Evolutionary conservation across 2,113 vertebrate species (phyloP).

Genomic region (Agapornis roseicollis): DNA sequence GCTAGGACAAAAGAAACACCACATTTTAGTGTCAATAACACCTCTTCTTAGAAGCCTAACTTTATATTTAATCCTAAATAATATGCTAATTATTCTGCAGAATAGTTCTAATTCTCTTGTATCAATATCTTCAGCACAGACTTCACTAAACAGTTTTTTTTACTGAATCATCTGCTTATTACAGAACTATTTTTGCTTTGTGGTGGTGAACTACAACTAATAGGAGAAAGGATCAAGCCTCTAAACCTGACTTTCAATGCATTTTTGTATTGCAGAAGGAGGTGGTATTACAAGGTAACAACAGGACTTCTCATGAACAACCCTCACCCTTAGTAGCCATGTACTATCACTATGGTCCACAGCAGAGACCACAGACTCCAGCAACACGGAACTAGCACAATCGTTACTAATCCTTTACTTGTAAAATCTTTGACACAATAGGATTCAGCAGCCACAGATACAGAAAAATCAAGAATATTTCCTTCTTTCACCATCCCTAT

Average conservation of each 20-base stretch:
- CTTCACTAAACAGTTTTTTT: not conserved
- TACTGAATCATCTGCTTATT: not conserved
- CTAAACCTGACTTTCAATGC: not conserved
- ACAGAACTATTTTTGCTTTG: not conserved
- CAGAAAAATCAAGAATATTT: not conserved
- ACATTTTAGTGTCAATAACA: not conserved
- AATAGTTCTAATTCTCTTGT: not conserved
- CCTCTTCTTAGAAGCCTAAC: not conserved
- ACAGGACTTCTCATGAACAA: not conserved
- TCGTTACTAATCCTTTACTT: constrained; percentile 2
- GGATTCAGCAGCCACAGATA: not conserved
- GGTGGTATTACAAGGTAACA: not conserved
- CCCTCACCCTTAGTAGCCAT: not conserved
- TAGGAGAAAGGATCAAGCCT: not conserved
- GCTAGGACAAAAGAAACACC: not conserved
- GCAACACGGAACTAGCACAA: not conserved
- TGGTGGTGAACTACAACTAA: not conserved
- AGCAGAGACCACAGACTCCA: not conserved
- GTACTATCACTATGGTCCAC: not conserved
- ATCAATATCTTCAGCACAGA: not conserved
- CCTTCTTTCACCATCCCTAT: not conserved
- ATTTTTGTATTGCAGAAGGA: not conserved
- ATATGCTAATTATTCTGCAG: not conserved
- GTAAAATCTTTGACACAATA: not conserved
- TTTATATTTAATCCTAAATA: not conserved